phyloP scores from a whole-genome alignment of 2,113 vertebrate species.

The Sinocyclocheilus rhinocerous region DNA sequence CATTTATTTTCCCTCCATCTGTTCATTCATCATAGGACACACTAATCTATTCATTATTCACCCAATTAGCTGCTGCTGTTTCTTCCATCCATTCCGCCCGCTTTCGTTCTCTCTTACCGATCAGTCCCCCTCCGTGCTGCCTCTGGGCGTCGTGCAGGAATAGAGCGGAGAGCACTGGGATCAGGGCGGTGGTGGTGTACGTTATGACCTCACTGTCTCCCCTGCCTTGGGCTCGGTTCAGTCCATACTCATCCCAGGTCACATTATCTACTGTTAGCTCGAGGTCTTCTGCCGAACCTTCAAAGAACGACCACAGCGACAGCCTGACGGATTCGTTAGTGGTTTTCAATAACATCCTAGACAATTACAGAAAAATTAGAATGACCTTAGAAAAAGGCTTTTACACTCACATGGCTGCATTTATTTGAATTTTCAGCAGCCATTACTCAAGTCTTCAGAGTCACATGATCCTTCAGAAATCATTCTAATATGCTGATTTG shows the following conservation, averaged over 20 bases:
- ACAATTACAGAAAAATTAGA: background rate
- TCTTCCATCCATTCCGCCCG: background rate
- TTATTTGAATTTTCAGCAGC: too few relatives aligned
- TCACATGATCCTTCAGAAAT: too few relatives aligned
- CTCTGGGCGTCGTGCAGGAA: slow-evolving; percentile 88
- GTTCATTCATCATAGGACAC: slow-evolving; percentile 8
- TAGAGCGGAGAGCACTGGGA: slow-evolving; percentile 88
- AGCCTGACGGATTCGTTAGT: slow-evolving; percentile 80
- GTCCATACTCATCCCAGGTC: slow-evolving; percentile 81
- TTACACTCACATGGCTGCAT: background rate
- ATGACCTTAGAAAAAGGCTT: too few relatives aligned
- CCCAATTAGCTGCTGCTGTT: slow-evolving; percentile 1
- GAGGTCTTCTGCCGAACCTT: slow-evolving; percentile 86
- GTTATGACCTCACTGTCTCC: slow-evolving; percentile 84
- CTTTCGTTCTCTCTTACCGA: slow-evolving; percentile 74
- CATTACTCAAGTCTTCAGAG: too few relatives aligned
- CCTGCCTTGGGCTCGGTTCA: slow-evolving; percentile 79
- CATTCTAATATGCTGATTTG: too few relatives aligned
- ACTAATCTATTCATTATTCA: slow-evolving; percentile 12
- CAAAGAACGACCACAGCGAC: slow-evolving; percentile 84
- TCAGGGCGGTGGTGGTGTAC: slow-evolving; percentile 84
- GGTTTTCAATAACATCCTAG: slow-evolving; percentile 84
- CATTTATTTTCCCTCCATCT: slow-evolving; percentile 10
- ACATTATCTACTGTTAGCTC: slow-evolving; percentile 87
- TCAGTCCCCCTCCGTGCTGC: slow-evolving; percentile 84